phyloP scores from a whole-genome alignment of 2,797 vertebrate genomes.

The Cheirogaleus major region DNA sequence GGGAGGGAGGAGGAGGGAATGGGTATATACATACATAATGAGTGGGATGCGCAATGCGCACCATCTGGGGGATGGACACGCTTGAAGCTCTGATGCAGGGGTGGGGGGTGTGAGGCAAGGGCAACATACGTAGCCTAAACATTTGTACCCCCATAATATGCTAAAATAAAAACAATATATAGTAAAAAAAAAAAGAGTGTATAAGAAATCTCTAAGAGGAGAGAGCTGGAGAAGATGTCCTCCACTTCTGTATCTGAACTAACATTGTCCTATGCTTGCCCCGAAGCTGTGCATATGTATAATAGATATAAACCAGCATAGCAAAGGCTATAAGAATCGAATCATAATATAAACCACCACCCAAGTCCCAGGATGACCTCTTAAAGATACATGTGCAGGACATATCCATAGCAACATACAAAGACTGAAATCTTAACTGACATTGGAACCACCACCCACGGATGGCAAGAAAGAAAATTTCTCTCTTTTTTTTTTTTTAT shows the following conservation, averaged over 20 bases:
- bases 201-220: neutral
- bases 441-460: neutral
- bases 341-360: neutral
- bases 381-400: neutral
- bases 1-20: no score
- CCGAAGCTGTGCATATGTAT: neutral
- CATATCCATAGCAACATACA: neutral
- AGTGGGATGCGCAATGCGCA: no score
- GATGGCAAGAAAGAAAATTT: neutral
- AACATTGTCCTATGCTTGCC: neutral
- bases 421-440: neutral
- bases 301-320: neutral
- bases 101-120: no score
- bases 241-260: neutral
- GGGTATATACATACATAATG: no score
- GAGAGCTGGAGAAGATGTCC: neutral
- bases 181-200: no score
- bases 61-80: no score
- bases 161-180: no score
- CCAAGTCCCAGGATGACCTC: neutral
- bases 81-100: no score
- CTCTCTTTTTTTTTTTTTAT: no score
- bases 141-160: no score
- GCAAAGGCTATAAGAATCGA: neutral
- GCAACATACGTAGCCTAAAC: no score